phyloP scores from a whole-genome alignment of 2,113 vertebrate species.

The Numida meleagris region DNA sequence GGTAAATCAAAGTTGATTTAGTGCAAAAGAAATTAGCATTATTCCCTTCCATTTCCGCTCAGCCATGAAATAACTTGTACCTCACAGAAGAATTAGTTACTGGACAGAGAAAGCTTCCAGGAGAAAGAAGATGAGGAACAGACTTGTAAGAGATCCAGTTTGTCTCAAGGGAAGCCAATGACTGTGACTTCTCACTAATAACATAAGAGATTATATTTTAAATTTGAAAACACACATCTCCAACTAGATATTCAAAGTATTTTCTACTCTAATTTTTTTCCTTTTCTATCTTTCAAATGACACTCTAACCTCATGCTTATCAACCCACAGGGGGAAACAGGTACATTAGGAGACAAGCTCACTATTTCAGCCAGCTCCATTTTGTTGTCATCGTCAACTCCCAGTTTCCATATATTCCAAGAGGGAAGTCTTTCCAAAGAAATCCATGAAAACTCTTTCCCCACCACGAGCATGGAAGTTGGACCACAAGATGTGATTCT shows the following conservation, averaged over 20 bases:
- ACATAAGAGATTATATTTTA: background rate
- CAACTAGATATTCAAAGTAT: background rate
- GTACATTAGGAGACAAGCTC: background rate
- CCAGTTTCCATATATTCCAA: background rate
- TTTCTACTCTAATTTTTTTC: background rate
- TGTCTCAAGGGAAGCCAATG: background rate
- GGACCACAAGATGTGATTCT: background rate
- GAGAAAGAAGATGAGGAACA: background rate
- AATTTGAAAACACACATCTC: background rate
- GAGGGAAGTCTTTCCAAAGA: background rate
- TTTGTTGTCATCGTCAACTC: background rate
- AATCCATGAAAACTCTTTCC: background rate
- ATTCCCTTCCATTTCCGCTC: background rate
- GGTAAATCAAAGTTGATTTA: constrained; percentile 8
- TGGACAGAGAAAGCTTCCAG: background rate
- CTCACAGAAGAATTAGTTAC: background rate
- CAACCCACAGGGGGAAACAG: background rate
- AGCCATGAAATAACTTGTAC: background rate
- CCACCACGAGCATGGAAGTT: background rate
- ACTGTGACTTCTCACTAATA: background rate
- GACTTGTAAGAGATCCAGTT: background rate
- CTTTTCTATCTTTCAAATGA: background rate
- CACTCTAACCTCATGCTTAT: background rate
- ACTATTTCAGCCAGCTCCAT: background rate
- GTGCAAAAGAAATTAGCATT: background rate